Evolutionary conservation across 2,888 invertebrate genomes (phyloP).

Genomic region (Pterostichus madidus): DNA sequence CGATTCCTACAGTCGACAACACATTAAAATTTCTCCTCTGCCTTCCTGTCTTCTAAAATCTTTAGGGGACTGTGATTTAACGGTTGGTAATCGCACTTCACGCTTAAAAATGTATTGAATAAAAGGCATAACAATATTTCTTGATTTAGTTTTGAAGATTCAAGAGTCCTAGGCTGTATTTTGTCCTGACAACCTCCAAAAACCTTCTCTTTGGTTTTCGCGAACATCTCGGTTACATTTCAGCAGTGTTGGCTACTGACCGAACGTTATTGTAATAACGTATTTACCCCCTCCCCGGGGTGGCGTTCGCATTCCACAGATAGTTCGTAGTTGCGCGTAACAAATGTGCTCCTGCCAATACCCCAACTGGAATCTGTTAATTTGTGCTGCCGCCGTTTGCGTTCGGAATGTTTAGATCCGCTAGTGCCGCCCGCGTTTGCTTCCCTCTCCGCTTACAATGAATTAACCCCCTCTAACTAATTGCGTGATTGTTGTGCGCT

Average conservation of each 20-base stretch:
- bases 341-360: constrained; percentile 56
- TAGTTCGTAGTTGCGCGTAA: constrained; percentile 52
- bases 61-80: too few species aligned
- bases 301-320: constrained; percentile 16
- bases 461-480: constrained; percentile 32
- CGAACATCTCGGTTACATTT: constrained; percentile 8
- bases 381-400: constrained; percentile 34
- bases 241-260: background rate
- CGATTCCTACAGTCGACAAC: too few species aligned
- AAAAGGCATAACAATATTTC: too few species aligned
- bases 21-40: too few species aligned
- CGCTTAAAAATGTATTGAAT: too few species aligned
- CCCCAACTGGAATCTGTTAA: constrained; percentile 49
- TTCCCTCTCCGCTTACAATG: background rate
- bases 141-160: too few species aligned
- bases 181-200: background rate
- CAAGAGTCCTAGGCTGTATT: too few species aligned
- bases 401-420: constrained; percentile 37
- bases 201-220: background rate
- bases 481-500: constrained; percentile 31
- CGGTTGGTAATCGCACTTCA: too few species aligned
- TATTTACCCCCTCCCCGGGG: constrained; percentile 21
- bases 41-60: too few species aligned
- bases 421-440: background rate
- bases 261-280: constrained; percentile 49